Evolutionary conservation across 2,113 vertebrate species (phyloP), one percentile per base, ranked within the genome.

Genomic region (Tragelaphus scriptus): DNA sequence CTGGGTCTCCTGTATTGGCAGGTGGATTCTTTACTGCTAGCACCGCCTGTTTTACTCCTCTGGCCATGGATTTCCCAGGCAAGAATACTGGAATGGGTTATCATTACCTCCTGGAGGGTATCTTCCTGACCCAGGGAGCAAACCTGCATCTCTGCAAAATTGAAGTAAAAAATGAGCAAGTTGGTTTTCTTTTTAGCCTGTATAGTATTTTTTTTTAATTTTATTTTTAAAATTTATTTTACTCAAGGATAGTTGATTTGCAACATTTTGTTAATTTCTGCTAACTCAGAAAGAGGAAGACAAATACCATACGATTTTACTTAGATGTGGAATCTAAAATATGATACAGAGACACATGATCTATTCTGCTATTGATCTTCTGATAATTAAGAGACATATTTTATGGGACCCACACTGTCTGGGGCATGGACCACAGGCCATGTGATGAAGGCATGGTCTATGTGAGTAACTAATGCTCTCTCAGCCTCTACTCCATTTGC

Each of bases 321-420:
- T 81, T 53, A 51, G 16, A 32, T 19, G 5, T 81, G 9, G 79
- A 81, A 81, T 21, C 79, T 81, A 53, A 81, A 53, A 81, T 53
- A 32, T 53, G 49, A 53, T 49, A 51, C 47, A 81, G n/a, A n/a
- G 85, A 19, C 12, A 40, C 23, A 21, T 7, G 2, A 59, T 91
- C 88, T 79, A 17, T 77, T 85, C 77, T 71, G 3, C 25, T n/a
- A n/a, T 58, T 63, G 51, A 80, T 6, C 25, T 93, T 96, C 75
- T 94, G 40, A 53, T 40, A 59, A 91, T 75, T n/a, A 85, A 88
- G 44, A 93, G 58, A 56, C 11, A 58, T 28, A 7, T 19, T 68
- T 55, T 30, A 44, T 88, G 8, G n/a, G 63, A 26, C n/a, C 80
- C 17, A 21, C 5, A 28, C 25, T 30, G 8, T 68, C 40, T 89